phyloP scores from a whole-genome alignment of 2,113 vertebrate genomes.

The Clarias macrocephalus region DNA sequence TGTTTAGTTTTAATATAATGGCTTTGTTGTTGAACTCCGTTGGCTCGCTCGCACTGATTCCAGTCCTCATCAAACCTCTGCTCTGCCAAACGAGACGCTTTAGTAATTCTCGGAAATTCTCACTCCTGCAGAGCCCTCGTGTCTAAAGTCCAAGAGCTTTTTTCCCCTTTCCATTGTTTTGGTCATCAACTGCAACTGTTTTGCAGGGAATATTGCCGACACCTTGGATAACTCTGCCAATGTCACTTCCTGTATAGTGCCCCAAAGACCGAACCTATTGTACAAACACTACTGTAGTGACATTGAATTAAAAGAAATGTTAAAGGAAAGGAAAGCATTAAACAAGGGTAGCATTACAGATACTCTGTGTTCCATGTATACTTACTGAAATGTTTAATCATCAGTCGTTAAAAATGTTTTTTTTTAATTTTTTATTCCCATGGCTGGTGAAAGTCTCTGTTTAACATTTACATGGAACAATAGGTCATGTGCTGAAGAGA shows the following conservation, averaged over 20 bases:
- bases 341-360: not conserved
- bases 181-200: not conserved
- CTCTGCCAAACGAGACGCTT: not conserved
- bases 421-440: not conserved
- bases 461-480: not conserved
- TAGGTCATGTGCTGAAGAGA: not conserved
- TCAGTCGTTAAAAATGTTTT: not conserved
- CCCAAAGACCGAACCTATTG: not conserved
- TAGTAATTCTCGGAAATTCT: not conserved
- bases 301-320: not conserved
- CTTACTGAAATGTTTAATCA: not conserved
- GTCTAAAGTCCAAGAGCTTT: not conserved
- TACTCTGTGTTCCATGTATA: not conserved
- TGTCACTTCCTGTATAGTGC: conserved; percentile 20
- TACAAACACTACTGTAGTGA: not conserved
- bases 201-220: not conserved
- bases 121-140: not conserved
- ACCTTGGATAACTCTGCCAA: not conserved
- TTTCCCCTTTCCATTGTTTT: conserved; percentile 9
- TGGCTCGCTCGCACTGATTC: not conserved
- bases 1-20: not conserved
- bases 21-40: not conserved
- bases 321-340: not conserved
- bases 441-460: not conserved
- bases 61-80: not conserved